Evolutionary conservation across 2,113 vertebrate species (phyloP).

Genomic region (Eulemur macaco): DNA sequence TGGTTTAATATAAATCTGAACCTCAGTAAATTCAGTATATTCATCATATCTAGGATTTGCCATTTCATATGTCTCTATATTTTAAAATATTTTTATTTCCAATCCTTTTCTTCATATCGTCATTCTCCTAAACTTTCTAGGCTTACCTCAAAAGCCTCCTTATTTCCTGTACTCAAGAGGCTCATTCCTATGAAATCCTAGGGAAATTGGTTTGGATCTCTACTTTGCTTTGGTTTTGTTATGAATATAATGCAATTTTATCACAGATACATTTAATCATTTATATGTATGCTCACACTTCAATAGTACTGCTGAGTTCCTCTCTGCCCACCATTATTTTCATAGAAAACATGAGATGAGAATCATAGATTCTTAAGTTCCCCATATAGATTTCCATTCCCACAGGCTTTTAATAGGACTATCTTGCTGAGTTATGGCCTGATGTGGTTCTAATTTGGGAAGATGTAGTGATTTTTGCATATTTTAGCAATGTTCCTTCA

Average conservation of each 20-base stretch:
- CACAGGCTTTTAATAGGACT: background rate
- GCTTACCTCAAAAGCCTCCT: background rate
- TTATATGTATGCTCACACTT: background rate
- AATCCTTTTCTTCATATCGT: background rate
- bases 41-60: background rate
- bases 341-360: background rate
- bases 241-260: background rate
- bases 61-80: background rate
- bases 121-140: background rate
- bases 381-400: background rate
- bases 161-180: background rate
- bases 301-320: background rate
- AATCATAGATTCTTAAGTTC: background rate
- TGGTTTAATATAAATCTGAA: background rate
- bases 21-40: background rate
- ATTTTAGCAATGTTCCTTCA: background rate
- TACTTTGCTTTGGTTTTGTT: slow-evolving; percentile 13
- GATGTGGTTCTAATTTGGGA: background rate
- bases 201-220: background rate
- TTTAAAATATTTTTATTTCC: background rate
- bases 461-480: background rate
- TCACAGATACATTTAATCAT: background rate
- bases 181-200: background rate
- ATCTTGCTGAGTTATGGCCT: background rate
- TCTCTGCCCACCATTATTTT: background rate